Conservation (phyloP, 2,797 vertebrate genomes). For the Poliocrania exsul region DNA sequence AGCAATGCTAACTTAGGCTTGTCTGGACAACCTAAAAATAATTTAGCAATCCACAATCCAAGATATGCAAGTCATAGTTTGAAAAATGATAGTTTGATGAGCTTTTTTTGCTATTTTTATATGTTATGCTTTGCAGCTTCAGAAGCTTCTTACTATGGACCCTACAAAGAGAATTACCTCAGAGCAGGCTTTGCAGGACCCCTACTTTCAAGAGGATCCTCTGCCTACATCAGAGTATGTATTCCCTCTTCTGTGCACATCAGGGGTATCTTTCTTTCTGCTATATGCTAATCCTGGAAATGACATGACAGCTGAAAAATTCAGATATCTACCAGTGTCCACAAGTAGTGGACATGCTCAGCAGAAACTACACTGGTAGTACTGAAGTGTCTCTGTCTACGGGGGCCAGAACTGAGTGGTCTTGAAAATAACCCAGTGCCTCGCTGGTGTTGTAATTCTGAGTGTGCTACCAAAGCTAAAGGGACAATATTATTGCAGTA, state of each 20-base stretch:
- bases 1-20: background rate
- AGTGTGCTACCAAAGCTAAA: background rate
- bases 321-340: background rate
- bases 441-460: background rate
- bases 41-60: background rate
- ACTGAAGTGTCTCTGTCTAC: background rate
- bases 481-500: background rate
- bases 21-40: slow-evolving; percentile 8
- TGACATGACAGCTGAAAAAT: background rate
- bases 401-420: background rate
- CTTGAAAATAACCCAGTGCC: fast-evolving
- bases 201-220: slow-evolving; percentile 95
- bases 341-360: background rate
- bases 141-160: slow-evolving; percentile 98
- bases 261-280: background rate
- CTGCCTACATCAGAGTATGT: slow-evolving; percentile 94
- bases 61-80: background rate
- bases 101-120: slow-evolving; percentile 9
- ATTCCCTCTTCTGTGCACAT: background rate
- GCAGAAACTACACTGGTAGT: background rate
- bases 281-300: background rate
- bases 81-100: slow-evolving; percentile 33
- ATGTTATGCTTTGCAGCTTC: slow-evolving; percentile 83
- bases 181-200: slow-evolving; percentile 95
- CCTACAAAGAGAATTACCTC: slow-evolving; percentile 97